These are phyloP conservation scores for Narcine bancroftii DNA, from an alignment of 2,113 vertebrate species.

Conservation along the genomic window DNA sequence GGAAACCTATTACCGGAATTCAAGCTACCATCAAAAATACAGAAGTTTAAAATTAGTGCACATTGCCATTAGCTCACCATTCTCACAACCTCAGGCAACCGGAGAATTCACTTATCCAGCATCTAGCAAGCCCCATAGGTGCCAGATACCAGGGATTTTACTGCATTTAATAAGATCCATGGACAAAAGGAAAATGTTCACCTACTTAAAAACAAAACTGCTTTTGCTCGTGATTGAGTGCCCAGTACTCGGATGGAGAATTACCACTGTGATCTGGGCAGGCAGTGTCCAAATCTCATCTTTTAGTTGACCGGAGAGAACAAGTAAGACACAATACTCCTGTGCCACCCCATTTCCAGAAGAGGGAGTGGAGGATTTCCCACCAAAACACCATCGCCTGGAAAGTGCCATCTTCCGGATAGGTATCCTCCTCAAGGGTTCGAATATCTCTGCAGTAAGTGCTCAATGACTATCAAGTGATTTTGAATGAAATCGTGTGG, in stretches of 20 bases:
- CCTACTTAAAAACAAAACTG: neutral
- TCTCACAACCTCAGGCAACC: too few relatives aligned
- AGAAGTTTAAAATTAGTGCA: too few relatives aligned
- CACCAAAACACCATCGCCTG: neutral
- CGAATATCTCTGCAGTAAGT: neutral
- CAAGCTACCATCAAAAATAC: too few relatives aligned
- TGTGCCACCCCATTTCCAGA: neutral
- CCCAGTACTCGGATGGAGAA: neutral
- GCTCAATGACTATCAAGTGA: neutral
- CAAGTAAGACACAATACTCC: neutral
- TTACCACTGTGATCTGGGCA: neutral
- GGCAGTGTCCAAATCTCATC: too few relatives aligned
- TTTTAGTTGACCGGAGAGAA: neutral
- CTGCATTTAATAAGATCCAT: too few relatives aligned
- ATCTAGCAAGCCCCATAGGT: too few relatives aligned
- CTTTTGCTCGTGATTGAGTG: neutral
- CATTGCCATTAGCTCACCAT: too few relatives aligned
- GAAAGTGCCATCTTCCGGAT: neutral
- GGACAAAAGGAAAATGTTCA: too few relatives aligned
- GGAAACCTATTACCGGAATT: neutral
- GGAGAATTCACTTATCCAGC: too few relatives aligned
- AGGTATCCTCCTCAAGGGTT: neutral
- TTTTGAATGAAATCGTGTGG: neutral
- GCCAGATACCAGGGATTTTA: too few relatives aligned
- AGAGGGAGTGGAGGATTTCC: neutral